These are phyloP conservation scores for Oriolus oriolus DNA, from an alignment of 2,113 vertebrate species.

Conservation along the genomic window DNA sequence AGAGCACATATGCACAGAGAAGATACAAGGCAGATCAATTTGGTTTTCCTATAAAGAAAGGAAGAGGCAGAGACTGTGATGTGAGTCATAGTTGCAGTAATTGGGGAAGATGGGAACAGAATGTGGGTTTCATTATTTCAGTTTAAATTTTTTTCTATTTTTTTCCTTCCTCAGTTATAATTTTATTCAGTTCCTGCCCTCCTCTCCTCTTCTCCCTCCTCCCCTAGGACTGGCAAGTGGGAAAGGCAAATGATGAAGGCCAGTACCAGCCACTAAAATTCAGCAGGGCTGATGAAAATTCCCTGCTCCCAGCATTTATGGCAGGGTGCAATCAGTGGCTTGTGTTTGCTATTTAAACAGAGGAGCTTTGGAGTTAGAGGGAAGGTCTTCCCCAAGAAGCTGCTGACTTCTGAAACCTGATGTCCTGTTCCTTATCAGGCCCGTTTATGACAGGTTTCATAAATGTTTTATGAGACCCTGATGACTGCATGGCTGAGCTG, in stretches of 20 bases:
- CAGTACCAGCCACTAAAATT: conserved; percentile 13
- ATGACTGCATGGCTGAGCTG: conserved; percentile 58
- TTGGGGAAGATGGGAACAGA: not conserved
- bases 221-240: not conserved
- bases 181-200: not conserved
- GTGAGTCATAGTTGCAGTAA: not conserved
- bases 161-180: not conserved
- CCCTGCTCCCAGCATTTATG: conserved; percentile 68
- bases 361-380: conserved; percentile 66
- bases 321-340: conserved; percentile 50
- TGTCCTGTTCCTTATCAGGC: conserved; percentile 73
- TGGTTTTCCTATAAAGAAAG: not conserved
- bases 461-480: conserved; percentile 78
- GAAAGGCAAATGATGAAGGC: not conserved
- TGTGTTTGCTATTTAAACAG: conserved; percentile 76
- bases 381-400: conserved; percentile 67
- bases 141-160: not conserved
- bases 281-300: conserved; percentile 59
- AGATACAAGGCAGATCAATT: not conserved
- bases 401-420: conserved; percentile 78
- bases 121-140: not conserved
- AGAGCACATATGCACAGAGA: not conserved
- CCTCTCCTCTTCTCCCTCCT: not conserved
- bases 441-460: conserved; percentile 75
- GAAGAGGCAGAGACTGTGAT: not conserved